These are phyloP conservation scores for Epinotia ramella DNA, from an alignment of 2,888 invertebrate species.

Conservation along the genomic window DNA sequence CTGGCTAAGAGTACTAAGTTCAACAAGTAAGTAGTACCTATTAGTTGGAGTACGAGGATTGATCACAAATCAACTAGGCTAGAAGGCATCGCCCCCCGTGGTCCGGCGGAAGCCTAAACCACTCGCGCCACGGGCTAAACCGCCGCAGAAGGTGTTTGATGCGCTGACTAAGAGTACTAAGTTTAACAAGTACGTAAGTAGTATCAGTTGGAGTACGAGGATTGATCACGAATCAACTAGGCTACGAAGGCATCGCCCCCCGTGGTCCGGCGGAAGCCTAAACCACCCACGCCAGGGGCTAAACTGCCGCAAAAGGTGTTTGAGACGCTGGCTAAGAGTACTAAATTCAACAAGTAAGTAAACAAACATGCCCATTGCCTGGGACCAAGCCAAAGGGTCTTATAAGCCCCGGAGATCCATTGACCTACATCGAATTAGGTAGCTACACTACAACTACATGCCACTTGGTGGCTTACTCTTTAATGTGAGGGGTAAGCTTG, in stretches of 20 bases:
- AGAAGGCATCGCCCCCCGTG: conserved; percentile 54
- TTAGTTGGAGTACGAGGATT: too few relatives aligned
- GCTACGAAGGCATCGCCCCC: conserved; percentile 58
- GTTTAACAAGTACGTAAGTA: conserved; percentile 87
- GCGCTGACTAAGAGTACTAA: conserved; percentile 87
- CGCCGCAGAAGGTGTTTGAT: conserved; percentile 87
- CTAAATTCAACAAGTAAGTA: too few relatives aligned
- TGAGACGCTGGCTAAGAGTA: too few relatives aligned
- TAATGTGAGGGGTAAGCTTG: too few relatives aligned
- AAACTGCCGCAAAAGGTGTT: conserved; percentile 86
- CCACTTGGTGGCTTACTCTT: too few relatives aligned
- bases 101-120: conserved; percentile 60
- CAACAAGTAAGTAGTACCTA: conserved; percentile 86
- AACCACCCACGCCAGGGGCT: too few relatives aligned
- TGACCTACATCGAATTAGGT: too few relatives aligned
- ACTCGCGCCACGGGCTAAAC: conserved; percentile 73
- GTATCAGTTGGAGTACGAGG: too few relatives aligned
- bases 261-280: conserved; percentile 56
- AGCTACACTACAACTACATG: too few relatives aligned
- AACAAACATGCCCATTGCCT: conserved; percentile 53
- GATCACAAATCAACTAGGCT: conserved; percentile 47
- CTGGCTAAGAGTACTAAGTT: conserved; percentile 88
- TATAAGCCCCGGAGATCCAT: too few relatives aligned
- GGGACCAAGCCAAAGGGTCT: too few relatives aligned
- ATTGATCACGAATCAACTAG: conserved; percentile 63